These are phyloP conservation scores for Lepidocyrtinus sp. DNA, from an alignment of 2,888 invertebrate species.

Conservation along the genomic window DNA sequence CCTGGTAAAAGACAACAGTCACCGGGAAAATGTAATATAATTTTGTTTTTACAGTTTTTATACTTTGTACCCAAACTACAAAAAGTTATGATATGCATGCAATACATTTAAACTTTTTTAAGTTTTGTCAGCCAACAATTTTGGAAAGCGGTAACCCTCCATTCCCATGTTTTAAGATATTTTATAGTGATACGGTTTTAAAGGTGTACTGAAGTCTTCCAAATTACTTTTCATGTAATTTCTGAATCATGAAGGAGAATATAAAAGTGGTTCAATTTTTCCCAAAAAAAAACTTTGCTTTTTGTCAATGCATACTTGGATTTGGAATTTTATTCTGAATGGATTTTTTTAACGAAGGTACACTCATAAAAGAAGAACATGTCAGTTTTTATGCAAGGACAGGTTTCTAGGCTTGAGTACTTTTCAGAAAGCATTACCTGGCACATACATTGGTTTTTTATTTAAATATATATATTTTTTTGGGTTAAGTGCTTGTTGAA, in stretches of 20 bases:
- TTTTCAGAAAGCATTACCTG: neutral
- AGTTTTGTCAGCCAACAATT: neutral
- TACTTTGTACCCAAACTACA: neutral
- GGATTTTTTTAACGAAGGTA: too few species aligned
- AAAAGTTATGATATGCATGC: conserved; percentile 15
- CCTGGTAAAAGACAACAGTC: neutral
- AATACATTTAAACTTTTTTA: conserved; percentile 16
- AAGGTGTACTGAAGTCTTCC: neutral
- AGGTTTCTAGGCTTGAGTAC: neutral
- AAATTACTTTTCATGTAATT: conserved; percentile 1
- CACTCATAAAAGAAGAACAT: too few species aligned
- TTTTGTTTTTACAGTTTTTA: neutral
- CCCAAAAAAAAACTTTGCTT: neutral
- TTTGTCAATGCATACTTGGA: neutral
- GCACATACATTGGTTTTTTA: neutral
- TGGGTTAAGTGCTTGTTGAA: conserved; percentile 12
- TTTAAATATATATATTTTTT: neutral
- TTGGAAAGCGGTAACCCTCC: neutral
- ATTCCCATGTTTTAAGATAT: neutral
- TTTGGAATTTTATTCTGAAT: too few species aligned
- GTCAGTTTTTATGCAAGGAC: too few species aligned
- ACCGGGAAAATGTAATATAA: neutral
- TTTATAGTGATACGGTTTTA: neutral
- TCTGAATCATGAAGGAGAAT: conserved; percentile 18
- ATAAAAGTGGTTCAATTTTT: neutral